Evolutionary conservation across 2,113 vertebrate species (phyloP).

Genomic region (Dolichallabes microphthalmus): DNA sequence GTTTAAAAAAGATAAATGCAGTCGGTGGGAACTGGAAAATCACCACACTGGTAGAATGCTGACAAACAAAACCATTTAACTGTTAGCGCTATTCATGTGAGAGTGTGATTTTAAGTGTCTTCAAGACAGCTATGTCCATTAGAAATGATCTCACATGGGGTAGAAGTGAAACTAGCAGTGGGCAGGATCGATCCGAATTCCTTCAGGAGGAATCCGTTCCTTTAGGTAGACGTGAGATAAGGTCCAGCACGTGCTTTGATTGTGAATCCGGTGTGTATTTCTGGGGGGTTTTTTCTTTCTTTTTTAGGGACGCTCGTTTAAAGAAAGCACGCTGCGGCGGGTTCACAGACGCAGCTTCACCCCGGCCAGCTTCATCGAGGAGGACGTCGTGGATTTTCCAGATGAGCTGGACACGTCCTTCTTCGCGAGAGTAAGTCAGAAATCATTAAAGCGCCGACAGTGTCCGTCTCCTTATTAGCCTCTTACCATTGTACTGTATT

Average conservation of each 20-base stretch:
- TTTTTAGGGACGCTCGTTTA: conserved; percentile 84
- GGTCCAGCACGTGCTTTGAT: not conserved
- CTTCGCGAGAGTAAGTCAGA: conserved; percentile 85
- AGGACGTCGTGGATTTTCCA: conserved; percentile 88
- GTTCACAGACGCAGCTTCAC: conserved; percentile 91
- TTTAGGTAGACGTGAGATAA: not conserved
- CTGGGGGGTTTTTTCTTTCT: not conserved
- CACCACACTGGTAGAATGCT: not conserved
- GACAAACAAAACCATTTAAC: not conserved
- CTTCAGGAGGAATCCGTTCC: not conserved
- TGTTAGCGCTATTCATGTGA: not conserved
- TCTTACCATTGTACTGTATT: not conserved
- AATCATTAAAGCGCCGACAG: not conserved
- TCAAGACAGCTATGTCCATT: not conserved
- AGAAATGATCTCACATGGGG: not conserved
- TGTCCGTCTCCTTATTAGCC: not conserved
- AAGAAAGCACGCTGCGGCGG: conserved; percentile 79
- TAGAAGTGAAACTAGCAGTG: not conserved
- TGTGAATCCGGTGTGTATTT: not conserved
- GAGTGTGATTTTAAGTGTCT: not conserved
- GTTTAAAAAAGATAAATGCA: too few relatives aligned
- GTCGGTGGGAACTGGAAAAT: not conserved
- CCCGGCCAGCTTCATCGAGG: conserved; percentile 92
- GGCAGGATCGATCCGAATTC: not conserved
- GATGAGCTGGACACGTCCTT: conserved; percentile 97